A percentile compares a stretch with the other conserved stretches of the same genome.
Evolutionary conservation across 2,797 vertebrate species (phyloP).

Genomic region (Thunnus albacares): DNA sequence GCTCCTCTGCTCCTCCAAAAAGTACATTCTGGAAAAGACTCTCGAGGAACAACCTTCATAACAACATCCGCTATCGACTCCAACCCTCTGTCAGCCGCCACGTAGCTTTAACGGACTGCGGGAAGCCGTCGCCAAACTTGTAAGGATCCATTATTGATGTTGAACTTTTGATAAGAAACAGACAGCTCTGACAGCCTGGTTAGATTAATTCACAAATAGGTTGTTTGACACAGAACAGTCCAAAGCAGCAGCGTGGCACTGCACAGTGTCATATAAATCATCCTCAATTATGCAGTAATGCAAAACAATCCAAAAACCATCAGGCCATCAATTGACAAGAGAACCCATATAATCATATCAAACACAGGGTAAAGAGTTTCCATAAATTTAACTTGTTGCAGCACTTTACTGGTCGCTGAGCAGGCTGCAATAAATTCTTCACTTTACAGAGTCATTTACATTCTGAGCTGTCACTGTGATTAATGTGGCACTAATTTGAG

Average conservation of each 20-base stretch:
- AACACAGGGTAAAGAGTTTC: constrained; percentile 43
- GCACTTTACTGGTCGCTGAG: constrained; percentile 49
- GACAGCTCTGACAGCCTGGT: constrained; percentile 58
- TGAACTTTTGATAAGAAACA: constrained; percentile 65
- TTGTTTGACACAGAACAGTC: constrained; percentile 50
- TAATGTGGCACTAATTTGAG: constrained; percentile 82
- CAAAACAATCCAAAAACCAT: constrained; percentile 54
- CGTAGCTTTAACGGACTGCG: constrained; percentile 56
- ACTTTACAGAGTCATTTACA: constrained; percentile 77
- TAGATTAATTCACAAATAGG: constrained; percentile 65
- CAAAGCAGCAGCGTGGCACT: constrained; percentile 14
- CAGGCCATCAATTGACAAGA: constrained; percentile 46
- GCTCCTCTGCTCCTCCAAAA: constrained; percentile 71
- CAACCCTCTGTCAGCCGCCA: constrained; percentile 59
- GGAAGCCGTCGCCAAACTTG: constrained; percentile 52
- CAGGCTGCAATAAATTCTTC: constrained; percentile 53
- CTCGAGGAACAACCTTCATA: constrained; percentile 73
- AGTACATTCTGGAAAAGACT: constrained; percentile 70
- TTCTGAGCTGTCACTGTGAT: constrained; percentile 77
- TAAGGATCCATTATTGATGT: constrained; percentile 62
- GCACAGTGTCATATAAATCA: constrained; percentile 61
- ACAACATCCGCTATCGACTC: constrained; percentile 71
- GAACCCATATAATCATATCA: constrained; percentile 62
- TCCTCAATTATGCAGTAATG: constrained; percentile 52
- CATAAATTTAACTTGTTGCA: constrained; percentile 53